These are phyloP conservation scores for Channa maculata DNA, from an alignment of 2,113 vertebrate genomes.

Conservation along the genomic window DNA sequence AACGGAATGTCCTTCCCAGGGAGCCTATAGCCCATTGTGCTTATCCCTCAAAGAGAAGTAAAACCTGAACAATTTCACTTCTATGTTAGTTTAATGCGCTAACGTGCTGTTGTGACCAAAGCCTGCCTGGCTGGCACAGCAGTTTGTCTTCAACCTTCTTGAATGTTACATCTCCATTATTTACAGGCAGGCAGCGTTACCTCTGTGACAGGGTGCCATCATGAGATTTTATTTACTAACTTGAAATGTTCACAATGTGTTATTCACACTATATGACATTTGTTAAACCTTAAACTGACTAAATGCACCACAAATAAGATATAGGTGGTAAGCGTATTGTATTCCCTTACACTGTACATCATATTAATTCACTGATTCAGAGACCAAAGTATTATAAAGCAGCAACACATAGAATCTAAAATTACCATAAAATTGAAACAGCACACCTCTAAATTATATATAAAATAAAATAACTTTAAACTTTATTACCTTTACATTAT, in stretches of 20 bases:
- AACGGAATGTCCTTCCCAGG: background rate
- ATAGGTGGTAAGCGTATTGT: background rate
- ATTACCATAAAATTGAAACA: background rate
- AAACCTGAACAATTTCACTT: background rate
- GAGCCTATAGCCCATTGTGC: background rate
- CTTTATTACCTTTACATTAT: too few relatives aligned
- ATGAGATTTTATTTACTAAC: background rate
- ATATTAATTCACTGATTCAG: background rate
- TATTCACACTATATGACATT: background rate
- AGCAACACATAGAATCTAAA: background rate
- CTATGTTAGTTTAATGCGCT: background rate
- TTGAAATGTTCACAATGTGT: background rate
- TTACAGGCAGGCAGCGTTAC: conserved; percentile 13
- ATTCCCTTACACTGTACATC: background rate
- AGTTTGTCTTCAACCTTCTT: conserved; percentile 60
- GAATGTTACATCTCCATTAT: conserved; percentile 62
- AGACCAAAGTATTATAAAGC: background rate
- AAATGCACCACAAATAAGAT: background rate
- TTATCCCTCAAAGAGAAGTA: background rate
- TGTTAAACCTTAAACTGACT: background rate
- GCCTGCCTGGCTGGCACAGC: conserved; percentile 38
- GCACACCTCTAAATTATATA: background rate
- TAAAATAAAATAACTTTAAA: too few relatives aligned
- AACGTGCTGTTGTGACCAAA: conserved; percentile 10
- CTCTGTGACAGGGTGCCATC: background rate